Percentiles rank a stretch among this genome's conserved stretches.
phyloP scores from a whole-genome alignment of 2,113 vertebrate genomes.

The Mesocricetus auratus region DNA sequence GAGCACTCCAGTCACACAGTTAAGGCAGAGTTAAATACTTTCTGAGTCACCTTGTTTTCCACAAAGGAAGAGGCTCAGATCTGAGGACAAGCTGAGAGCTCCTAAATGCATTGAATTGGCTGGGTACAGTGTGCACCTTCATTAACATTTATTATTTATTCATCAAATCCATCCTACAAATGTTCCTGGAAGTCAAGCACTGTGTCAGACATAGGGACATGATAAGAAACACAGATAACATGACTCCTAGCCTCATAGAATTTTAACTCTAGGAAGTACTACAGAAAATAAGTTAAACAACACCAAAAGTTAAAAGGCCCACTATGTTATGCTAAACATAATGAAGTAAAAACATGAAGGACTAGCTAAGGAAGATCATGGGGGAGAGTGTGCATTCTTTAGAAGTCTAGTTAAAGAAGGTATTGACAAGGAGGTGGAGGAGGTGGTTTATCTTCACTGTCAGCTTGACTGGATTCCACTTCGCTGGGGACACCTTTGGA shows the following conservation, averaged over 20 bases:
- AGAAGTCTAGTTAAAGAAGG: neutral
- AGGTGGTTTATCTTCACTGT: neutral
- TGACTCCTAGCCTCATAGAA: neutral
- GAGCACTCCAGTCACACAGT: neutral
- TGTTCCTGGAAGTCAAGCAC: neutral
- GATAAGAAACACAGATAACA: neutral
- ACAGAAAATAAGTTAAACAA: neutral
- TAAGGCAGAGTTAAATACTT: neutral
- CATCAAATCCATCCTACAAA: slow-evolving; percentile 1
- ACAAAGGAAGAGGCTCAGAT: neutral
- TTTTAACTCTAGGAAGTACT: slow-evolving; percentile 50
- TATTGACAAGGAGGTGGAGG: neutral
- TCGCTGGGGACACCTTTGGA: neutral
- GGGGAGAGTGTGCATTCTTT: neutral
- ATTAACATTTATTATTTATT: neutral
- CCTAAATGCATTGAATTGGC: neutral
- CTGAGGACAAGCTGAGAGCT: neutral
- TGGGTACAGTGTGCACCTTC: neutral
- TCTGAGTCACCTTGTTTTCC: neutral
- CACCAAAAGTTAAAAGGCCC: neutral
- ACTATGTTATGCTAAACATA: neutral
- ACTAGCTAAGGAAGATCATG: neutral
- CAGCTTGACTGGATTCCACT: neutral
- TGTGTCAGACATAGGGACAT: neutral
- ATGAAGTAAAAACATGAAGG: neutral